A percentile compares a stretch with the other conserved stretches of the same genome.
phyloP scores from a whole-genome alignment of 2,797 vertebrate species.

The Protosalanx chinensis region DNA sequence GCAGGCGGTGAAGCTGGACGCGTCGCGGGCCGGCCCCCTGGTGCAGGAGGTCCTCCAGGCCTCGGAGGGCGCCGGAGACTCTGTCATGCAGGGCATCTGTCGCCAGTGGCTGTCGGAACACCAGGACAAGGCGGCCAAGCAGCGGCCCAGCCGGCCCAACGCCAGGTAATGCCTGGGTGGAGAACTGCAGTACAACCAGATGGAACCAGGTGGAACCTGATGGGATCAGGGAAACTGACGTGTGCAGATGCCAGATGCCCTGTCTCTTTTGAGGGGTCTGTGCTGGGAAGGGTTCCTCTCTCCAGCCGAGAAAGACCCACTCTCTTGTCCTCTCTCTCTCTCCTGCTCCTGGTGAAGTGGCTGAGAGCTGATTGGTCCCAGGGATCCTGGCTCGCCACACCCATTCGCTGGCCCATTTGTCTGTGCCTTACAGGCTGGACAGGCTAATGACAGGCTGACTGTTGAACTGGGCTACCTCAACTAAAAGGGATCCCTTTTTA shows the following conservation, averaged over 20 bases:
- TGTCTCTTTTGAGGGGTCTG: neutral
- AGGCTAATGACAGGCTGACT: conserved; percentile 12
- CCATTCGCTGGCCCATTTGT: neutral
- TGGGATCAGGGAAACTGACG: conserved; percentile 4
- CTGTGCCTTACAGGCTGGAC: neutral
- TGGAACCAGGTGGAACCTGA: neutral
- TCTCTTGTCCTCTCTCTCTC: neutral
- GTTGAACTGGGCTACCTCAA: conserved; percentile 61
- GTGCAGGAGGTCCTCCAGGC: conserved; percentile 86
- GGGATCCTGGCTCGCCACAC: neutral
- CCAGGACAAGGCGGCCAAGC: conserved; percentile 63
- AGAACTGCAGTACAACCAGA: neutral
- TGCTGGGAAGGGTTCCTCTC: conserved; percentile 5
- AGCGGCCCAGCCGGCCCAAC: conserved; percentile 55
- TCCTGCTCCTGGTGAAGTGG: neutral
- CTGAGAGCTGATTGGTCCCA: neutral
- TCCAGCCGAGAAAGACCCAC: conserved; percentile 42
- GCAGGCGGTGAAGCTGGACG: conserved; percentile 88
- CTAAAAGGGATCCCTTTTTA: conserved; percentile 55
- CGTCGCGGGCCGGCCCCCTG: conserved; percentile 72
- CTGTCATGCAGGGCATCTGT: conserved; percentile 89
- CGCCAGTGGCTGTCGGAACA: conserved; percentile 90
- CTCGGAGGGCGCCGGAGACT: conserved; percentile 79
- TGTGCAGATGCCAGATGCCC: no score
- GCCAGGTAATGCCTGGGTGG: conserved; percentile 41